A percentile compares a stretch with the other conserved stretches of the same genome.
Conservation (phyloP, 2,797 vertebrate species). For the Poeciliopsis infans region DNA sequence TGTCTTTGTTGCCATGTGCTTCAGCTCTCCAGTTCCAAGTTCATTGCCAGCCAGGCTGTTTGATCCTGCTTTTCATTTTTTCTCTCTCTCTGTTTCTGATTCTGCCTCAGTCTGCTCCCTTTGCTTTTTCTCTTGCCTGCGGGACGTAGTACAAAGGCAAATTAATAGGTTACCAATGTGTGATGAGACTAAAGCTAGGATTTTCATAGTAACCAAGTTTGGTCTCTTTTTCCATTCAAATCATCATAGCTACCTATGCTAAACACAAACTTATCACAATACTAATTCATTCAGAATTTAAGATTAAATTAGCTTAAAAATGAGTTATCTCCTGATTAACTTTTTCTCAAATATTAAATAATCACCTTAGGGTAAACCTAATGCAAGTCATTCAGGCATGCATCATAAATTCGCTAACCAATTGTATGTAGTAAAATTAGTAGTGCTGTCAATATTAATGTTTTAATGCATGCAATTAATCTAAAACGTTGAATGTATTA, state of each 20-base stretch:
- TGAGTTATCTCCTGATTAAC: not conserved
- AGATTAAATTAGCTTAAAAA: not conserved
- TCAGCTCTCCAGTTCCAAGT: constrained; percentile 14
- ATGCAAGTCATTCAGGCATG: not conserved
- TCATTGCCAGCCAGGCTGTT: constrained; percentile 15
- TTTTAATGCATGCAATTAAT: too few species aligned
- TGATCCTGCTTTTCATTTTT: constrained; percentile 27
- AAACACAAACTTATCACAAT: not conserved
- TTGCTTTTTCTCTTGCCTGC: not conserved
- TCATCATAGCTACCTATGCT: not conserved
- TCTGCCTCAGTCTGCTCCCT: constrained; percentile 7
- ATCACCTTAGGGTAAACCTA: not conserved
- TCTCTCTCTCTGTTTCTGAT: constrained; percentile 9
- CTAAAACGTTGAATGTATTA: too few species aligned
- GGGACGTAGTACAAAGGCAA: not conserved
- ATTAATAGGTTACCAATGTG: constrained; percentile 3
- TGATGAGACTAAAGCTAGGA: not conserved
- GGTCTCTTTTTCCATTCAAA: not conserved
- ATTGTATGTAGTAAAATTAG: not conserved
- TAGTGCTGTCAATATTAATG: not conserved
- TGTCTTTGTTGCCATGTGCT: constrained; percentile 13
- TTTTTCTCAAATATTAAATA: not conserved
- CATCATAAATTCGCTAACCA: not conserved
- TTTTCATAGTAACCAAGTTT: not conserved
- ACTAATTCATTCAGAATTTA: not conserved